Evolutionary conservation across 2,113 vertebrate genomes (phyloP), one percentile per base, ranked within the genome.

Genomic region (Platycercus adscitus): DNA sequence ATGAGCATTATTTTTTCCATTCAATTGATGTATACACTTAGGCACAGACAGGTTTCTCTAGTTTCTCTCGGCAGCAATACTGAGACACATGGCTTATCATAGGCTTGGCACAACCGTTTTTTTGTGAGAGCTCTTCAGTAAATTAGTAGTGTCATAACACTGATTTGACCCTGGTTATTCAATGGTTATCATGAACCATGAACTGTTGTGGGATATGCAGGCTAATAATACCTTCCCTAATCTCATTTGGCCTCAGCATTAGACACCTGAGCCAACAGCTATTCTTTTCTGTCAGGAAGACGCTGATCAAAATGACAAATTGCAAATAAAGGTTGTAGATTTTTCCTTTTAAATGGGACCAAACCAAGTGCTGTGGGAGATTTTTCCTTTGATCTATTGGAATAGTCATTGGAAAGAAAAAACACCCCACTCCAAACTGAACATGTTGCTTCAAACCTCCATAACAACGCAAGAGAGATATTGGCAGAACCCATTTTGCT

Each of bases 241-340:
- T 83, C 71, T 94, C 43, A n/a, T 52, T 79, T 97, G 85, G 94
- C 89, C 61, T 72, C 68, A 69, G 55, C 35, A 29, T 61, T 47
- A 90, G 83, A 77, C 43, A 60, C 37, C 16, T 78, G 63, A 91
- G 84, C 84, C 91, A 95, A 73, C 8, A 86, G 56, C 41, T 95
- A 84, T 94, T 93, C 44, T 85, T 83, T 81, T 82, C 69, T 94
- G 72, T 95, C 72, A 95, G 61, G 53, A 94, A 86, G 77, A 88
- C 84, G 92, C 73, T 86, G 89, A 95, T 86, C 2, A 1, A 85
- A 85, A 95, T 56, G 87, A 95, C 52, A 93, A 89, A 88, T 66
- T 95, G 35, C 69, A 93, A 95, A 95, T 47, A 75, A 89, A 86
- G 29, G 86, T 94, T 94, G 88, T 60, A 86, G 75, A 63, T 81